phyloP scores from a whole-genome alignment of 2,888 invertebrate genomes.

The Dynastes hyllus region DNA sequence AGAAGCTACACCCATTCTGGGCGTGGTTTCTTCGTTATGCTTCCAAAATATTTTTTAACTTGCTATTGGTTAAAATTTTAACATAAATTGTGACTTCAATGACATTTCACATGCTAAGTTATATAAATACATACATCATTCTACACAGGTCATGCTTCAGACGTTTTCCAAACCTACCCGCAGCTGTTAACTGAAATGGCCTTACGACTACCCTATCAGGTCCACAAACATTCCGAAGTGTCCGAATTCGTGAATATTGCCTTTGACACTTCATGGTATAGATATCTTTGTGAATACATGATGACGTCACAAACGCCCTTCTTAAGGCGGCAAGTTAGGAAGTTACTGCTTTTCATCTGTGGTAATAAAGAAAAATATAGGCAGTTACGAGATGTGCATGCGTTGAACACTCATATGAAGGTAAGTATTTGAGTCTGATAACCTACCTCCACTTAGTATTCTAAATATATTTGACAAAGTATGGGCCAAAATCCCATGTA shows the following conservation, averaged over 20 bases:
- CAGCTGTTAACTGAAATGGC: constrained; percentile 97
- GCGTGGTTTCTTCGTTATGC: no score
- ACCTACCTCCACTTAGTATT: neutral
- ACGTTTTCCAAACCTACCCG: constrained; percentile 95
- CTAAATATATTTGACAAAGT: neutral
- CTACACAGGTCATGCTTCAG: constrained; percentile 83
- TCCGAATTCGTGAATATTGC: constrained; percentile 70
- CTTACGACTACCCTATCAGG: constrained; percentile 93
- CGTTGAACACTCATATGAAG: constrained; percentile 90
- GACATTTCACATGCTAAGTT: no score
- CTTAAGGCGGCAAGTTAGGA: constrained; percentile 91
- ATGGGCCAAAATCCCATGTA: no score
- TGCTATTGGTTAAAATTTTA: no score
- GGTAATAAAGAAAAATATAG: constrained; percentile 97
- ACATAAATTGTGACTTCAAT: no score
- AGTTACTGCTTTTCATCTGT: constrained; percentile 92
- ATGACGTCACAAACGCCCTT: constrained; percentile 95
- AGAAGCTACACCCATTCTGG: no score
- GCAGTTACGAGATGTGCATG: constrained; percentile 93
- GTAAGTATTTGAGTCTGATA: constrained; percentile 66
- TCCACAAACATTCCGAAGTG: constrained; percentile 83
- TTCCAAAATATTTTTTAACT: no score
- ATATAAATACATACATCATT: no score
- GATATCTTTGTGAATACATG: constrained; percentile 93
- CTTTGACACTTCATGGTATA: constrained; percentile 82